These are phyloP conservation scores for Trypoxylon attenuatum DNA, from an alignment of 2,888 invertebrate species.

Conservation along the genomic window DNA sequence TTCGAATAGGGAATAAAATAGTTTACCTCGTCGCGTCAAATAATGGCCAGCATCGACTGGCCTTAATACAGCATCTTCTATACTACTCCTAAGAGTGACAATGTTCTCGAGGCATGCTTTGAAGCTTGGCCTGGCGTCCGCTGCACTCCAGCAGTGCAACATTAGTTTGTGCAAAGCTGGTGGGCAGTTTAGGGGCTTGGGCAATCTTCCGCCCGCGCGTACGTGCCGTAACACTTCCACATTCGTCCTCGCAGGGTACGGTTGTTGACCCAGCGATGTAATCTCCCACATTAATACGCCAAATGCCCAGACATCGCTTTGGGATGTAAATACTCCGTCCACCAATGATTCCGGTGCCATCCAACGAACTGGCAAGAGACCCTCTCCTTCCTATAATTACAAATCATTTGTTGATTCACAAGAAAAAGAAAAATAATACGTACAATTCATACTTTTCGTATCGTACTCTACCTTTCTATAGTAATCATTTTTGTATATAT, in stretches of 20 bases:
- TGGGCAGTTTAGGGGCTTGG: constrained; percentile 89
- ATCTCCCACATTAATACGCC: constrained; percentile 98
- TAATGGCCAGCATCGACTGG: constrained; percentile 71
- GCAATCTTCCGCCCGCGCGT: constrained; percentile 89
- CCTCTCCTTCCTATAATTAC: constrained; percentile 75
- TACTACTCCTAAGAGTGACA: constrained; percentile 62
- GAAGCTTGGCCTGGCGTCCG: constrained; percentile 91
- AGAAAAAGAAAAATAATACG: neutral
- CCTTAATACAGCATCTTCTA: constrained; percentile 65
- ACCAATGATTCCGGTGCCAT: constrained; percentile 98
- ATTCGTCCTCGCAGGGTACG: constrained; percentile 95
- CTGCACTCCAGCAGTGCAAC: constrained; percentile 90
- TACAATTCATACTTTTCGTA: neutral
- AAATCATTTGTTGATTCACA: neutral
- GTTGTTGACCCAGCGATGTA: constrained; percentile 95
- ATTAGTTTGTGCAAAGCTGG: constrained; percentile 88
- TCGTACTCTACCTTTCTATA: constrained; percentile 89
- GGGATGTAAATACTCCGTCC: constrained; percentile 96
- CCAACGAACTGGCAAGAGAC: constrained; percentile 96
- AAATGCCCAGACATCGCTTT: constrained; percentile 98
- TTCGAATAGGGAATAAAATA: neutral
- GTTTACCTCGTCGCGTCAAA: constrained; percentile 64
- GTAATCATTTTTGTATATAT: constrained; percentile 98
- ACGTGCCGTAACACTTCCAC: constrained; percentile 94
- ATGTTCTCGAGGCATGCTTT: constrained; percentile 83